Conservation (phyloP, 2,888 invertebrate genomes). For the Zeuzera pyrina region DNA sequence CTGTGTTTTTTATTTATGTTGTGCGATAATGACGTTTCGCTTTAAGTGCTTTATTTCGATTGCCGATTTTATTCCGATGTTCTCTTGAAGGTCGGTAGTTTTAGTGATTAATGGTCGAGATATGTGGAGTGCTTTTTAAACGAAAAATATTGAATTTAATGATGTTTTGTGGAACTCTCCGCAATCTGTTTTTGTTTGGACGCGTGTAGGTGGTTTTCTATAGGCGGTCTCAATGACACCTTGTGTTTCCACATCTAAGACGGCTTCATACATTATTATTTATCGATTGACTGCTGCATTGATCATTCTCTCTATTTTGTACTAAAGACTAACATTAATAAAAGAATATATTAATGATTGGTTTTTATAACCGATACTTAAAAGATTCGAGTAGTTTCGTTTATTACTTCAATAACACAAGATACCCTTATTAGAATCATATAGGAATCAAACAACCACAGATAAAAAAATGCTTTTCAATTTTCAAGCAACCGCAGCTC, state of each 20-base stretch:
- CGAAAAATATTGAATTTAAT: slow-evolving; percentile 71
- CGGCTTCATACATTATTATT: slow-evolving; percentile 24
- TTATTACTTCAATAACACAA: too few relatives aligned
- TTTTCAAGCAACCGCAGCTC: too few relatives aligned
- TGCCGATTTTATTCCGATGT: slow-evolving; percentile 72
- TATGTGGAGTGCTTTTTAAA: slow-evolving; percentile 71
- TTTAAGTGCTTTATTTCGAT: slow-evolving; percentile 74
- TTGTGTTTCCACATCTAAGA: slow-evolving; percentile 38
- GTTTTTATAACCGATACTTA: neutral
- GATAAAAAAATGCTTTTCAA: neutral
- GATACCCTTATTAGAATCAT: neutral
- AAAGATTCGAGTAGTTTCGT: too few relatives aligned
- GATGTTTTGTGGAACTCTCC: slow-evolving; percentile 61
- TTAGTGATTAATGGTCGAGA: slow-evolving; percentile 71
- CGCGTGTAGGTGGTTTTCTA: slow-evolving; percentile 39
- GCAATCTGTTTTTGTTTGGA: slow-evolving; percentile 46
- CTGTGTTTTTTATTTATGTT: slow-evolving; percentile 65
- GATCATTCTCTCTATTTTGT: neutral
- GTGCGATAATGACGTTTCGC: slow-evolving; percentile 73
- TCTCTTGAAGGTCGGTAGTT: slow-evolving; percentile 69
- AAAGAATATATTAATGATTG: slow-evolving; percentile 23
- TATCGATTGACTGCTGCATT: slow-evolving; percentile 35
- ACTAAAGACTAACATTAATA: slow-evolving; percentile 20
- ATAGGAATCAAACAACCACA: neutral
- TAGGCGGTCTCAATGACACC: slow-evolving; percentile 41